phyloP scores from a whole-genome alignment of 2,888 invertebrate genomes.

The Drosophila rellima region DNA sequence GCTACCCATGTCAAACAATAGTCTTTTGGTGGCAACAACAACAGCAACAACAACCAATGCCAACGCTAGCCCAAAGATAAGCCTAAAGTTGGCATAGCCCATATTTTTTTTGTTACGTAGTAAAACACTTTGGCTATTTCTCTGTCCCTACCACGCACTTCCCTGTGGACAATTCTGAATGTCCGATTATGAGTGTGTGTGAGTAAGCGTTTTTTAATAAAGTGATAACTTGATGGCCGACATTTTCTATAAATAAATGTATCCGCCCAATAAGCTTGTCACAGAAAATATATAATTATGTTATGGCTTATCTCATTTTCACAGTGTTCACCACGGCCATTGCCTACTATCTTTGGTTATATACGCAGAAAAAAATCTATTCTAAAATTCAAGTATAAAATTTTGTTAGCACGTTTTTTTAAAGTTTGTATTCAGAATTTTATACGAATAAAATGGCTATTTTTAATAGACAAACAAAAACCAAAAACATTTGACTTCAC shows the following conservation, averaged over 20 bases:
- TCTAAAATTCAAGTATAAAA: too few relatives aligned
- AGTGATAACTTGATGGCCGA: conserved; percentile 79
- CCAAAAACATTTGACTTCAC: too few relatives aligned
- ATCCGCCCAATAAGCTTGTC: conserved; percentile 48
- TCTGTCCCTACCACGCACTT: conserved; percentile 3
- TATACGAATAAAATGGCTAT: too few relatives aligned
- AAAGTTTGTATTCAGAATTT: too few relatives aligned
- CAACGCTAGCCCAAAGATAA: conserved; percentile 64
- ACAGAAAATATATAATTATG: conserved; percentile 1
- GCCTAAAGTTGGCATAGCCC: conserved; percentile 71
- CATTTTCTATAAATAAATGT: conserved; percentile 75
- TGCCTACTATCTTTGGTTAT: too few relatives aligned
- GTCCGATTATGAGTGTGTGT: conserved; percentile 33
- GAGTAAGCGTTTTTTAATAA: conserved; percentile 80
- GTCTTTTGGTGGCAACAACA: conserved; percentile 29
- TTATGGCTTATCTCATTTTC: neutral
- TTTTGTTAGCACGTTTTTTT: too few relatives aligned
- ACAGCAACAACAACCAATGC: conserved; percentile 26
- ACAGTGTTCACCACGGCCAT: conserved; percentile 32
- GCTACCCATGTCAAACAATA: conserved; percentile 54
- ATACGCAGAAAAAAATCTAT: too few relatives aligned
- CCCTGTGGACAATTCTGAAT: neutral
- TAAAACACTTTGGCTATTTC: conserved; percentile 47
- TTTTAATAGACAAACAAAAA: too few relatives aligned
- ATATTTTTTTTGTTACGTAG: conserved; percentile 55